Evolutionary conservation across 2,888 invertebrate species (phyloP), one percentile per base, ranked within the genome.

Genomic region (Eudemis profundana): DNA sequence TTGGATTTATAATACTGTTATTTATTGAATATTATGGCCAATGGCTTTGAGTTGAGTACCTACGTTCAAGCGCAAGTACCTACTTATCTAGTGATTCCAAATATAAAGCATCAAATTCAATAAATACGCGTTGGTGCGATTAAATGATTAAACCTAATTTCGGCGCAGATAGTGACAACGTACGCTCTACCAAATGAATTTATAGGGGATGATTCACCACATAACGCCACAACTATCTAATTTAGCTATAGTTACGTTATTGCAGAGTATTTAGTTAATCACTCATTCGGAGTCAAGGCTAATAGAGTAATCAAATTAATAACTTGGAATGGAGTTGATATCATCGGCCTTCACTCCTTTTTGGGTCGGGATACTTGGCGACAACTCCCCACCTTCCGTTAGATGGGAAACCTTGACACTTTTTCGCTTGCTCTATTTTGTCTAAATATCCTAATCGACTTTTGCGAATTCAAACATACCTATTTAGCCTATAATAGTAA

Each of bases 321-420:
- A 46, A 51, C 27, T 27, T 36, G 42, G 40, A 49, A 57, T 50
- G 50, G 64, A 51, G 64, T 27, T 59, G 57, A 59, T 64, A 44
- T 59, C 44, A 59, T 64, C 51, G 50, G 44, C 64, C 57, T 64
- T 64, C 50, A 51, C 44, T 59, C 50, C 50, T 64, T 64, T 56
- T 64, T 64, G 27, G 64, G 36, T 51, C 51, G 57, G 64, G 64
- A 64, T 19, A 40, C 50, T 59, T 21, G 23, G 44, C 64, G 36
- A 59, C 57, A 44, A 15, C 33, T 42, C 23, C 36, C 53, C 36
- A 53, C 64, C 50, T 59, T 57, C 17, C 33, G 36, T 36, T 44
- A 17, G 17, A 33, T 59, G 10, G 29, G 27, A 36, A 42, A 36
- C 57, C 64, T 64, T 64, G 64, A 64, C 64, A 57, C 64, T 51